Evolutionary conservation across 2,113 vertebrate species (phyloP).

Genomic region (Mirounga angustirostris): DNA sequence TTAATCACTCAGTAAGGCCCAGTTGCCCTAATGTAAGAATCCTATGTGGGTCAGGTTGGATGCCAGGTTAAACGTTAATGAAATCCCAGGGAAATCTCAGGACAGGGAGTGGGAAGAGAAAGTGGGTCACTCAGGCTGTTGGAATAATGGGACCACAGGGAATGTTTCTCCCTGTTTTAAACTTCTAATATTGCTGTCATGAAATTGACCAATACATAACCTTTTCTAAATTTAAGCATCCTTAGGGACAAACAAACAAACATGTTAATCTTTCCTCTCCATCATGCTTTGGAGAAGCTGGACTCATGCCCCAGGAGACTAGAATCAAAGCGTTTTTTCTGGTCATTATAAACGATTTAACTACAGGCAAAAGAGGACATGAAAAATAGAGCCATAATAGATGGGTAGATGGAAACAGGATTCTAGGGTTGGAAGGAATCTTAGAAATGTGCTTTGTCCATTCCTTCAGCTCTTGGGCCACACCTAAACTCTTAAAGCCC

Average conservation of each 20-base stretch:
- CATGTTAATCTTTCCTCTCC: background rate
- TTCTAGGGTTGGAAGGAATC: background rate
- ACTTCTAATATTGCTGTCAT: background rate
- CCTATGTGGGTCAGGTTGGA: background rate
- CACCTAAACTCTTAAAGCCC: background rate
- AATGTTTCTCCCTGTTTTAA: background rate
- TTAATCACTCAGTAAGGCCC: background rate
- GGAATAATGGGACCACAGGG: background rate
- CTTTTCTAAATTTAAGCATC: slow-evolving; percentile 25
- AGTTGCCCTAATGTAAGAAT: background rate
- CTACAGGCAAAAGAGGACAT: background rate
- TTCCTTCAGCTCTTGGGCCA: background rate
- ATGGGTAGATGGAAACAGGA: background rate
- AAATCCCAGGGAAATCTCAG: background rate
- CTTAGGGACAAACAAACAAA: background rate
- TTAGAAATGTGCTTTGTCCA: background rate
- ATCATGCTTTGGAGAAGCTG: background rate
- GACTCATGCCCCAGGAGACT: background rate
- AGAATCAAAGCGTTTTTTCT: background rate
- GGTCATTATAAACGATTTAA: background rate
- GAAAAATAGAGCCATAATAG: background rate
- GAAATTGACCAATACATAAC: background rate
- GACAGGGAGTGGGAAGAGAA: background rate
- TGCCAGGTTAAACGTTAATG: background rate
- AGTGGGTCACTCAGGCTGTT: background rate